These are phyloP conservation scores for Dendrocincla tyrannina DNA, from an alignment of 2,797 vertebrate genomes.

Conservation along the genomic window DNA sequence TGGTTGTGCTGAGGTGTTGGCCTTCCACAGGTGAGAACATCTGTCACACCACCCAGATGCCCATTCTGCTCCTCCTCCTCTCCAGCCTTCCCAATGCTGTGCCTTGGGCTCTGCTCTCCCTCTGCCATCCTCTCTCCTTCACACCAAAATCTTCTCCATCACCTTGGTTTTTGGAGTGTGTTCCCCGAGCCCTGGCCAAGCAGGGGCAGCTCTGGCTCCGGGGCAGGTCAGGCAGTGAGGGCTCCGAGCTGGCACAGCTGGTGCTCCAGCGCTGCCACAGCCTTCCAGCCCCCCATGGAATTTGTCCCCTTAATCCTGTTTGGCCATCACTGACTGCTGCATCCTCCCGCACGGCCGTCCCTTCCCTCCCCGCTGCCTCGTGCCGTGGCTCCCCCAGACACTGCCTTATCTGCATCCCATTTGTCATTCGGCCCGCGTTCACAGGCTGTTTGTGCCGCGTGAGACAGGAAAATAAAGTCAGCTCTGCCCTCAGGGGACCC, in stretches of 20 bases:
- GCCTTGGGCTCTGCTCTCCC: not conserved
- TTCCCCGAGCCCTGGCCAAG: not conserved
- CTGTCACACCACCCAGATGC: not conserved
- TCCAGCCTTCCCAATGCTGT: not conserved
- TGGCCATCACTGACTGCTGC: not conserved
- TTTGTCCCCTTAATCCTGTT: slow-evolving; percentile 29
- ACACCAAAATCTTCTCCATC: not conserved
- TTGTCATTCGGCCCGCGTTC: not conserved
- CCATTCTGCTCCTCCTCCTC: not conserved
- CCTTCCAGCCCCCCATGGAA: not conserved
- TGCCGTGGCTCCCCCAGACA: not conserved
- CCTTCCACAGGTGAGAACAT: not conserved
- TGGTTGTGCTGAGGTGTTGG: not conserved
- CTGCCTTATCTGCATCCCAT: not conserved
- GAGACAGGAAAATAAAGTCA: slow-evolving; percentile 25
- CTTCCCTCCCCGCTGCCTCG: not conserved
- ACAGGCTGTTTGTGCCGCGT: not conserved
- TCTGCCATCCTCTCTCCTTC: not conserved
- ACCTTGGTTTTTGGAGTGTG: not conserved
- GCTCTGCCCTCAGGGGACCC: not conserved
- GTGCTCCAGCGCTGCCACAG: not conserved
- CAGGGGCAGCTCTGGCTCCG: not conserved
- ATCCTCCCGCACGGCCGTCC: not conserved
- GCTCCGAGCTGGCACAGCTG: not conserved
- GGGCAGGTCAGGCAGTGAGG: not conserved